Percentiles rank a stretch among this genome's conserved stretches.
These are phyloP conservation scores for Lepus oiostolus DNA, from an alignment of 2,797 vertebrate species.

Conservation along the genomic window DNA sequence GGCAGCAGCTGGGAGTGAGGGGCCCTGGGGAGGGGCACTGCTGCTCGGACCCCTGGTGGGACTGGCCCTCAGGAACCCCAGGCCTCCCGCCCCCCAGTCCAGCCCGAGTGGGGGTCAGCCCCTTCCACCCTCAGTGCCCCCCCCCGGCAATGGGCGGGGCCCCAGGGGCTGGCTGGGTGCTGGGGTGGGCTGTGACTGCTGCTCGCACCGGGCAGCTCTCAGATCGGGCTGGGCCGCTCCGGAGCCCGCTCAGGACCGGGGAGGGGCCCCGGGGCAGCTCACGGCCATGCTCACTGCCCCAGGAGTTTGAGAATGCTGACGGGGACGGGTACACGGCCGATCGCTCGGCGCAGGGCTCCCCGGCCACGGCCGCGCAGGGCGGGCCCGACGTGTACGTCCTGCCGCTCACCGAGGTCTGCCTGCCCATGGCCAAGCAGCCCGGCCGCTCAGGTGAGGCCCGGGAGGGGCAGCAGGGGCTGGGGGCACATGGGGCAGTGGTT, in stretches of 20 bases:
- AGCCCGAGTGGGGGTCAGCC: not conserved
- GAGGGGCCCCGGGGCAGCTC: not conserved
- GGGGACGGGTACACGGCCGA: slow-evolving; percentile 93
- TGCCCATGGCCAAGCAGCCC: slow-evolving; percentile 95
- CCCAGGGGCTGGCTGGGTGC: no score
- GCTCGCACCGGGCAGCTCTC: no score
- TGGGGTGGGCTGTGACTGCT: no score
- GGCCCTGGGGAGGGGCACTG: not conserved
- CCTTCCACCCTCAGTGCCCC: not conserved
- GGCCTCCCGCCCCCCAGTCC: no score
- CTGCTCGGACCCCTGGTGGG: not conserved
- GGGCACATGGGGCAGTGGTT: no score
- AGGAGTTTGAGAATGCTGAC: slow-evolving; percentile 98
- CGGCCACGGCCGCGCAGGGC: slow-evolving; percentile 90
- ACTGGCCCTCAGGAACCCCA: rapidly evolving
- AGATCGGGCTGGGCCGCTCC: no score
- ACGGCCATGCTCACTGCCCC: slow-evolving; percentile 25
- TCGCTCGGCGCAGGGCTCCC: slow-evolving; percentile 93
- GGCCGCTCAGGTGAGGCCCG: slow-evolving; percentile 93
- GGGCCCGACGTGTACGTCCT: slow-evolving; percentile 97
- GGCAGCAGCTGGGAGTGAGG: not conserved
- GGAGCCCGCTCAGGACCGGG: not conserved
- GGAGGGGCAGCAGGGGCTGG: no score
- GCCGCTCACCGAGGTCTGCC: slow-evolving; percentile 95
- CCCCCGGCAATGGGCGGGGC: not conserved